These are phyloP conservation scores for Acanthiza pusilla DNA, from an alignment of 2,797 vertebrate genomes.

Conservation along the genomic window DNA sequence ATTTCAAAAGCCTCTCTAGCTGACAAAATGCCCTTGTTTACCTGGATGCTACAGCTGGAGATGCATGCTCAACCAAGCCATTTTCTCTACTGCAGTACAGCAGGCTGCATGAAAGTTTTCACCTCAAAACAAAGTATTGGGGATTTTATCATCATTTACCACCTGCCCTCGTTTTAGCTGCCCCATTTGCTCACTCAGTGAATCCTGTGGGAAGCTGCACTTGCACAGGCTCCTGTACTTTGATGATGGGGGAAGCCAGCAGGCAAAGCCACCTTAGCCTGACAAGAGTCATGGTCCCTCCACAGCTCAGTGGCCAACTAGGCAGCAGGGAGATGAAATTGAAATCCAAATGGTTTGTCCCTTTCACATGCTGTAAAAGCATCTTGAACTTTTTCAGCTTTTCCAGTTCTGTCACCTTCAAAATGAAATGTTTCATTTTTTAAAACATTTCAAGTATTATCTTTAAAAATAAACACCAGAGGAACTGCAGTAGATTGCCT, in stretches of 20 bases:
- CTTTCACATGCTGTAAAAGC: not conserved
- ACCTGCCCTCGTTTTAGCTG: not conserved
- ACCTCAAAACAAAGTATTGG: not conserved
- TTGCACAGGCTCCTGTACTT: not conserved
- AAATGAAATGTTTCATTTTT: conserved; percentile 23
- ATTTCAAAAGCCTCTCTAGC: not conserved
- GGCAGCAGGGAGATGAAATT: not conserved
- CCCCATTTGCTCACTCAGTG: not conserved
- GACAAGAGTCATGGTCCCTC: not conserved
- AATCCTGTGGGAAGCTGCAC: not conserved
- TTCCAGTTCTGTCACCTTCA: not conserved
- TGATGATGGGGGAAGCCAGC: not conserved
- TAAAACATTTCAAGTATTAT: not conserved
- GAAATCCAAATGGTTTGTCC: not conserved
- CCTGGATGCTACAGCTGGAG: not conserved
- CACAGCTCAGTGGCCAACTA: fast-evolving
- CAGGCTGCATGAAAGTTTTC: not conserved
- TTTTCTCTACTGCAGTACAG: not conserved
- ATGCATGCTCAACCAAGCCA: too few species aligned
- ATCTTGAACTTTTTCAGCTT: not conserved
- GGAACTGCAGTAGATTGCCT: conserved; percentile 2
- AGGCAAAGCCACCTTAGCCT: not conserved
- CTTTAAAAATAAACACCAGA: conserved; percentile 51
- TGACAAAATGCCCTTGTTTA: not conserved
- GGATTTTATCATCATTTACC: not conserved